phyloP scores from a whole-genome alignment of 1,140 invertebrate species.

The Babylonia areolata region DNA sequence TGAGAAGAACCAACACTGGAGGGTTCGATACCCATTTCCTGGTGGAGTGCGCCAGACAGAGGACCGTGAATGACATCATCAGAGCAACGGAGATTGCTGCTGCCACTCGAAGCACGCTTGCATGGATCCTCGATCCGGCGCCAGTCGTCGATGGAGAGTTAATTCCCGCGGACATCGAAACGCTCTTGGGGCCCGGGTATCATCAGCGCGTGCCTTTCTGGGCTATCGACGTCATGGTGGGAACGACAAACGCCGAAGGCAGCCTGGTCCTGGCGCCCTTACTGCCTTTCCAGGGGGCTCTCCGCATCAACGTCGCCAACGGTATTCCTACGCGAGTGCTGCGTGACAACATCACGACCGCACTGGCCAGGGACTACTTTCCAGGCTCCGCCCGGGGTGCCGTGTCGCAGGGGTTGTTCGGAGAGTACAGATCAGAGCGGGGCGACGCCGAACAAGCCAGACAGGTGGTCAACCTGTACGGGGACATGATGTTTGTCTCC shows the following conservation, averaged over 20 bases:
- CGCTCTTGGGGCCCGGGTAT: constrained; percentile 28
- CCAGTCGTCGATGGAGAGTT: constrained; percentile 54
- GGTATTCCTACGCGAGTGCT: constrained; percentile 46
- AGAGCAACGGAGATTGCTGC: background rate
- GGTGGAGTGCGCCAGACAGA: constrained; percentile 21
- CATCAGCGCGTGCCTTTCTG: constrained; percentile 34
- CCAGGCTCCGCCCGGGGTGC: background rate
- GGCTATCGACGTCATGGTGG: constrained; percentile 52
- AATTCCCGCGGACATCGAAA: constrained; percentile 25
- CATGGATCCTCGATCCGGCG: constrained; percentile 38
- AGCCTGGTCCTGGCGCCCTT: constrained; percentile 38
- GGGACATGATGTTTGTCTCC: constrained; percentile 51
- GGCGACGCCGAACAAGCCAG: constrained; percentile 45
- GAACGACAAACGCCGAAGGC: constrained; percentile 54
- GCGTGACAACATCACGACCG: constrained; percentile 37
- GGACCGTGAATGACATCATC: constrained; percentile 15
- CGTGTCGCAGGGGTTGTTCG: constrained; percentile 34
- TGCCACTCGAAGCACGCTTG: background rate
- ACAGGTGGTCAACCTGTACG: constrained; percentile 46
- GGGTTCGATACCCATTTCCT: constrained; percentile 29
- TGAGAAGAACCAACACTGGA: background rate
- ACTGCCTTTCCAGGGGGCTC: constrained; percentile 32
- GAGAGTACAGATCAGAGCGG: constrained; percentile 38
- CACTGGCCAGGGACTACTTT: constrained; percentile 42
- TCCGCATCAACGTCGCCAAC: constrained; percentile 34